Conservation (phyloP, 2,888 invertebrate genomes). For the Cordilura impudica region DNA sequence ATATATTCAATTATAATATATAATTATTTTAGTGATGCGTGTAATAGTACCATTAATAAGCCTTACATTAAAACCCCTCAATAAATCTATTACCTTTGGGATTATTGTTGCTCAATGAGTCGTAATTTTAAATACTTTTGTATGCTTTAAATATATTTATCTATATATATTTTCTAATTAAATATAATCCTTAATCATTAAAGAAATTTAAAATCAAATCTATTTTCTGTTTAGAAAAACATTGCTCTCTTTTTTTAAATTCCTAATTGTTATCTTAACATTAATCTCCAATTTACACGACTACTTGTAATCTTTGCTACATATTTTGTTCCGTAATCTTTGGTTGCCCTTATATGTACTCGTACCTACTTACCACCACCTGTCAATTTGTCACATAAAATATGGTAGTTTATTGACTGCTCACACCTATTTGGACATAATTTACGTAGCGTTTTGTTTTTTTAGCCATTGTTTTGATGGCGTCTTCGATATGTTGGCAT, state of each 20-base stretch:
- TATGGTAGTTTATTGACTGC: slow-evolving; percentile 70
- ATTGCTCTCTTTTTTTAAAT: not conserved
- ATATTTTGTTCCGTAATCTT: slow-evolving; percentile 1
- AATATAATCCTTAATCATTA: not conserved
- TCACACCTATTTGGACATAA: slow-evolving; percentile 66
- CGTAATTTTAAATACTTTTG: too few relatives aligned
- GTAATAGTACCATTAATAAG: too few relatives aligned
- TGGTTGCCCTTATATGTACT: not conserved
- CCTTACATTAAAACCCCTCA: too few relatives aligned
- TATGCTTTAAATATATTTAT: too few relatives aligned
- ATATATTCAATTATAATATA: too few relatives aligned
- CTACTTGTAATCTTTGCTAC: slow-evolving; percentile 43
- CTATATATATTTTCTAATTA: too few relatives aligned
- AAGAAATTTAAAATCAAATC: not conserved
- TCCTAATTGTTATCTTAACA: slow-evolving; percentile 33
- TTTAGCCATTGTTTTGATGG: slow-evolving; percentile 45
- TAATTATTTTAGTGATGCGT: too few relatives aligned
- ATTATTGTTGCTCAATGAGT: too few relatives aligned
- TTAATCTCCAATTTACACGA: slow-evolving; percentile 43
- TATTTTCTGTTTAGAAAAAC: not conserved
- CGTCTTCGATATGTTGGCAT: slow-evolving; percentile 43
- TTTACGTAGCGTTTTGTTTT: slow-evolving; percentile 49
- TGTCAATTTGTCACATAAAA: slow-evolving; percentile 72
- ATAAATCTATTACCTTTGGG: too few relatives aligned
- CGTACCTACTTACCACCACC: slow-evolving; percentile 48